Conservation (phyloP, 2,797 vertebrate genomes). For the Micrastur ruficollis region DNA sequence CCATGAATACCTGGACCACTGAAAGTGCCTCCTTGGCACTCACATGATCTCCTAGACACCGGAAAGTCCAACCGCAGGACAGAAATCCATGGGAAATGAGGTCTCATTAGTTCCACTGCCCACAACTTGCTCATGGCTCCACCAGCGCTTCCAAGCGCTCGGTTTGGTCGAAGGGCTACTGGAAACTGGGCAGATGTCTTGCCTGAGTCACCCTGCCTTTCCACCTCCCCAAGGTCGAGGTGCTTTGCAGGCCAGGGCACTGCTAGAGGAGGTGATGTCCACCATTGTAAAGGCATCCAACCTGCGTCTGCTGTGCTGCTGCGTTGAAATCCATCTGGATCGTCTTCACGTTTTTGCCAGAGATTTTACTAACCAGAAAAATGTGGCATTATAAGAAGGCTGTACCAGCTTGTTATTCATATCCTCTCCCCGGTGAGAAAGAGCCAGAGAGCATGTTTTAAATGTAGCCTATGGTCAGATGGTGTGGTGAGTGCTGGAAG, state of each 20-base stretch:
- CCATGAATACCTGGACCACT: not conserved
- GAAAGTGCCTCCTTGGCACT: not conserved
- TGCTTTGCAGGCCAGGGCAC: not conserved
- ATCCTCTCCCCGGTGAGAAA: not conserved
- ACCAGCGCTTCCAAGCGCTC: not conserved
- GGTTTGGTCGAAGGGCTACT: not conserved
- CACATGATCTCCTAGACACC: not conserved
- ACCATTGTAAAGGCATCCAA: not conserved
- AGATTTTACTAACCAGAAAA: not conserved
- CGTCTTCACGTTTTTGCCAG: not conserved
- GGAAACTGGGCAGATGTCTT: not conserved
- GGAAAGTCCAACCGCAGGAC: not conserved
- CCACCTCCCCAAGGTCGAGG: not conserved
- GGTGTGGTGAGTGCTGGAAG: not conserved
- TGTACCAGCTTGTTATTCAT: conserved; percentile 2
- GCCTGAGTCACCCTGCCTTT: not conserved
- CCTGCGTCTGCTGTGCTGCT: not conserved
- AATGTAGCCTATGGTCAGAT: not conserved
- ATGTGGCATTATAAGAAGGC: not conserved
- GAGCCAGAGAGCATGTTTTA: conserved; percentile 6
- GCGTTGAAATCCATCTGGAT: not conserved
- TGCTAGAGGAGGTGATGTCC: not conserved
- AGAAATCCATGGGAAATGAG: conserved; percentile 14
- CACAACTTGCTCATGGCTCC: conserved; percentile 20
- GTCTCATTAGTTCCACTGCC: not conserved